Base-by-base conservation (phyloP, 1,140 invertebrate species). In the Pogonognathellus flavescens region DNA sequence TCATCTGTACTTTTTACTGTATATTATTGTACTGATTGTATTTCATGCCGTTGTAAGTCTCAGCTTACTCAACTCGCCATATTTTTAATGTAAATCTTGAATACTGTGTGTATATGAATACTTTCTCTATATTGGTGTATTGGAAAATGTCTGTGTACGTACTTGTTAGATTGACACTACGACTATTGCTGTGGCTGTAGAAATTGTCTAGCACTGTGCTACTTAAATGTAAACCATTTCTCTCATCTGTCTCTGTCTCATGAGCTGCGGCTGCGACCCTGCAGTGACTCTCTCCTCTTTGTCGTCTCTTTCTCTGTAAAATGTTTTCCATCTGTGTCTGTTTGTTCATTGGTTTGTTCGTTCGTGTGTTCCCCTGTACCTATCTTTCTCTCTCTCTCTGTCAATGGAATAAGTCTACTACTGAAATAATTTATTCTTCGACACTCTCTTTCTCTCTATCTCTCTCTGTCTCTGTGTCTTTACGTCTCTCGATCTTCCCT, bases 381-480 rank as follows among this genome's bases (percentile, higher is more conserved):
- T 80, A 16, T 80, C 25, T 80, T 10, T 80, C 72, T 50, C 72
- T 80, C 66, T 49, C 11, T 52, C 4, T 52, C 22, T 80, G 41
- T 80, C 25, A 18, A 5, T 57, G 3, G 41, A 41, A 41, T 41
- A 41, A 41, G 1, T 3, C 31, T 41, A 41, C 31, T 41, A 41
- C 31, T 41, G 6, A 41, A 41, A 41, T 41, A 41, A 41, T 41
- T 41, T 41, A 41, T 41, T 41, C 31, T 25, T 70, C 18, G 18
- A 70, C 25, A 22, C 62, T 59, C 57, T 52, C n/a, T 80, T 41
- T 80, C 41, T 80, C 25, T 80, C 7, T 80, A 31, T 80, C 72
- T 80, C 70, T 49, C 41, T 52, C 0, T 31, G 41, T 41, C 20
- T n/a, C 16, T 18, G 31, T 82, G 31, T 82, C n/a, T 82, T 16